These are phyloP conservation scores for Orcinus orca DNA, from an alignment of 2,113 vertebrate species.

Conservation along the genomic window DNA sequence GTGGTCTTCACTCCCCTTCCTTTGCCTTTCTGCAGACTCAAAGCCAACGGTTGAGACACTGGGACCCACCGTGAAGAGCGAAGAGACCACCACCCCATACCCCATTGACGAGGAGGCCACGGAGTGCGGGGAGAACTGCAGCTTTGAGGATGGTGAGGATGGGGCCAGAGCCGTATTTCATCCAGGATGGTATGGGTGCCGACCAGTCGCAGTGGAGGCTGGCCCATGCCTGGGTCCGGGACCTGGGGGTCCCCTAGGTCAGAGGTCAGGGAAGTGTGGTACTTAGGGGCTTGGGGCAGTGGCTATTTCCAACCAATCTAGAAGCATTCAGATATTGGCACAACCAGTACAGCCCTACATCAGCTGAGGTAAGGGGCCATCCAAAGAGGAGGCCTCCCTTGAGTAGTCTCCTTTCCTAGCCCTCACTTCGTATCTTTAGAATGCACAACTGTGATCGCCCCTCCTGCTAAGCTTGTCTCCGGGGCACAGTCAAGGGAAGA, in stretches of 20 bases:
- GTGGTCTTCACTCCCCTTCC: neutral
- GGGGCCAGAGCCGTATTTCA: no score
- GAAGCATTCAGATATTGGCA: neutral
- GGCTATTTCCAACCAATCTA: neutral
- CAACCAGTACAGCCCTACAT: neutral
- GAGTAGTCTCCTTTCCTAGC: neutral
- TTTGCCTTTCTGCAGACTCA: slow-evolving; percentile 83
- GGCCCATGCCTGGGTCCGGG: neutral
- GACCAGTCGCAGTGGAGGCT: neutral
- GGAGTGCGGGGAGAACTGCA: slow-evolving; percentile 83
- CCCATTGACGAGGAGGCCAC: slow-evolving; percentile 84
- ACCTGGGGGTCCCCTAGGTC: neutral
- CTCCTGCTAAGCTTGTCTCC: neutral
- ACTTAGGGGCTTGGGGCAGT: neutral
- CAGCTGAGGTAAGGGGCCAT: neutral
- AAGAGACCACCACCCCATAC: slow-evolving; percentile 87
- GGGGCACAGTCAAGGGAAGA: neutral
- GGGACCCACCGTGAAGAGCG: slow-evolving; percentile 88
- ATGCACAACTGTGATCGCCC: neutral
- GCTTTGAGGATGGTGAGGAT: slow-evolving; percentile 83
- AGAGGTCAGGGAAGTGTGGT: neutral
- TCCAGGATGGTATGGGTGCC: accelerated
- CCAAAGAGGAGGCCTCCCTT: neutral
- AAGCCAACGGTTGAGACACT: slow-evolving; percentile 90
- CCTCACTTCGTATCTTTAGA: neutral